These are phyloP conservation scores for Macropus fuliginosus DNA, from an alignment of 2,797 vertebrate genomes.

Conservation along the genomic window DNA sequence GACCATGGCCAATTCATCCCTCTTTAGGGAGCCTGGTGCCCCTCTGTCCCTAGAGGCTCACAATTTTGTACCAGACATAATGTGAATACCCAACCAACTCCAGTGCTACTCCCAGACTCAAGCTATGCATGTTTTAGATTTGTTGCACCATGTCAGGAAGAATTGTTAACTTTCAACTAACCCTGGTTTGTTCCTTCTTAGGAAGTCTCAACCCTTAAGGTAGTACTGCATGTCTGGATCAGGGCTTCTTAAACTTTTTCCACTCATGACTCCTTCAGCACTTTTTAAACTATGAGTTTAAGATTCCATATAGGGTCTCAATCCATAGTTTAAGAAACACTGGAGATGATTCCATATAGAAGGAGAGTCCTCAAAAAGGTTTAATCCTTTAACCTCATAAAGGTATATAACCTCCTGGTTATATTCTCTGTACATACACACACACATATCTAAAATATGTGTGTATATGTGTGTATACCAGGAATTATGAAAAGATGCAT, in stretches of 20 bases:
- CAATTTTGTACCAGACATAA: neutral
- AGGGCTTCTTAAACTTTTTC: too few species aligned
- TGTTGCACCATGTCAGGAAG: neutral
- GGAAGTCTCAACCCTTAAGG: neutral
- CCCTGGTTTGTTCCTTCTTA: neutral
- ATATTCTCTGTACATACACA: neutral
- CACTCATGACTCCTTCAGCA: too few species aligned
- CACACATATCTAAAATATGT: too few species aligned
- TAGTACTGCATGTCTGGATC: neutral
- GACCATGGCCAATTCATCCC: neutral
- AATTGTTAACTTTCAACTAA: neutral
- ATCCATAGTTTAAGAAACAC: too few species aligned
- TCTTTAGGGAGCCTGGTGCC: neutral
- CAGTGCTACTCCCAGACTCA: neutral
- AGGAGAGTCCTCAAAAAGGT: neutral
- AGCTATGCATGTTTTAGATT: neutral
- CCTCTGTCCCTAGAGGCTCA: neutral
- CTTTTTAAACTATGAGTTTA: too few species aligned
- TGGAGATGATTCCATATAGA: neutral
- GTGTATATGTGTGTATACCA: too few species aligned
- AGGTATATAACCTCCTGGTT: neutral
- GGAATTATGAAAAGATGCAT: neutral
- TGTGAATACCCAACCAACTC: neutral
- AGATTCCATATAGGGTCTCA: too few species aligned
- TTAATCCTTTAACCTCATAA: neutral